Conservation (phyloP, 1,140 invertebrate genomes). For the Ceratoteleas bidentatus region DNA sequence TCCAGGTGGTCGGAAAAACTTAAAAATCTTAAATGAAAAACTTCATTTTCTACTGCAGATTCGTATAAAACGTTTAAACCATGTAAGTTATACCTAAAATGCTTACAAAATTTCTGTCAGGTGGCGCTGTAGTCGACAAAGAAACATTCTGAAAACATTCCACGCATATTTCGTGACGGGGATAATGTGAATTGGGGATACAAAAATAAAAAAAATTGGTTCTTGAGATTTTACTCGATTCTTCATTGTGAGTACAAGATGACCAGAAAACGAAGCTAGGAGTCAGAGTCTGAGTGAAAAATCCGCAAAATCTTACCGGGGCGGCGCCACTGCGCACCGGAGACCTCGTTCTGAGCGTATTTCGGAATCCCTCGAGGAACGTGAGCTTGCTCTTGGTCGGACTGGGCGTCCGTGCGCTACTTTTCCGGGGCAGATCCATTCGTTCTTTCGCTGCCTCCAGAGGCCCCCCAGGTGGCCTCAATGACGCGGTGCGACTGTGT, state of each 20-base stretch:
- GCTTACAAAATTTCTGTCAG: too few relatives aligned
- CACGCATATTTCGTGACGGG: too few relatives aligned
- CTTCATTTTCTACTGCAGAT: too few relatives aligned
- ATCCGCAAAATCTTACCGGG: conserved; percentile 73
- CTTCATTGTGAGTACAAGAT: conserved; percentile 10
- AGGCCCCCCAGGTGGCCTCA: conserved; percentile 44
- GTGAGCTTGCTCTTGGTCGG: conserved; percentile 85
- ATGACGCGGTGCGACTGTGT: conserved; percentile 75
- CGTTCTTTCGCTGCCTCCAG: conserved; percentile 62
- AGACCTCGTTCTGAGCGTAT: conserved; percentile 81
- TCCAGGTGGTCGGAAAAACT: too few relatives aligned
- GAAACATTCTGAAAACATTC: too few relatives aligned
- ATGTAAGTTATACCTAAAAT: too few relatives aligned
- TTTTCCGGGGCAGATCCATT: conserved; percentile 73
- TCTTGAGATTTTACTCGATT: conserved; percentile 18
- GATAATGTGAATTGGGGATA: too few relatives aligned
- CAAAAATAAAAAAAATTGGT: too few relatives aligned
- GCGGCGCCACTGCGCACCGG: conserved; percentile 76
- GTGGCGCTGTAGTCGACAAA: too few relatives aligned
- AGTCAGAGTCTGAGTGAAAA: too few relatives aligned
- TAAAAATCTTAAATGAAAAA: too few relatives aligned
- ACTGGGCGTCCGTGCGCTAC: conserved; percentile 78
- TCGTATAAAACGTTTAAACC: too few relatives aligned
- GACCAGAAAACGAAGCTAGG: conserved; percentile 15
- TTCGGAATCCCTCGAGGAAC: conserved; percentile 84